A percentile compares a stretch with the other conserved stretches of the same genome.
Conservation (phyloP, 2,113 vertebrate genomes). For the Pluvialis apricaria region DNA sequence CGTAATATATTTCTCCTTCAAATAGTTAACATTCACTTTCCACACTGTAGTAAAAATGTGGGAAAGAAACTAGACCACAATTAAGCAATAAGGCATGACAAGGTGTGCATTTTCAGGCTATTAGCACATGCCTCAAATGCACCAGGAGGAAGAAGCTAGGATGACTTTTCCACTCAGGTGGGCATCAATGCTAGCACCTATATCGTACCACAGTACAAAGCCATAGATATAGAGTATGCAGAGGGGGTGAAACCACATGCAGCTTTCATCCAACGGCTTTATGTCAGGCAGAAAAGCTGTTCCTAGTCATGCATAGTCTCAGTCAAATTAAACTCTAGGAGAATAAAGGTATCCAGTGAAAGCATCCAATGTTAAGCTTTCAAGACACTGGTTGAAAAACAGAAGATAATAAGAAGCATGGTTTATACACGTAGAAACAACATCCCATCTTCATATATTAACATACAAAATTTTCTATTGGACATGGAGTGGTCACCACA, state of each 20-base stretch:
- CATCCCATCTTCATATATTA: neutral
- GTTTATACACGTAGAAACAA: neutral
- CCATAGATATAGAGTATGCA: neutral
- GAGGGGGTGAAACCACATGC: neutral
- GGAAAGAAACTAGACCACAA: neutral
- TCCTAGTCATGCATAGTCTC: neutral
- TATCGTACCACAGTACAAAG: neutral
- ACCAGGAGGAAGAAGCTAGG: neutral
- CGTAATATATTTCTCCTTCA: neutral
- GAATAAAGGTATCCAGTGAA: neutral
- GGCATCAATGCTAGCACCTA: neutral
- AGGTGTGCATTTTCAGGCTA: neutral
- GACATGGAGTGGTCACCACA: neutral
- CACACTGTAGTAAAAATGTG: neutral
- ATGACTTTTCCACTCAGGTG: neutral
- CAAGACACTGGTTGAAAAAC: neutral
- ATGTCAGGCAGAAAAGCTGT: neutral
- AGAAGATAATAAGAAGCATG: neutral
- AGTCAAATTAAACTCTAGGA: neutral
- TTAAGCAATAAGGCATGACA: neutral
- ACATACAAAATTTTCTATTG: neutral
- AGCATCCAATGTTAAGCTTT: neutral
- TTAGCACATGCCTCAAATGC: neutral
- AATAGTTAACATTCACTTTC: conserved; percentile 1
- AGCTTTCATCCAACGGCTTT: neutral